A percentile compares a stretch with the other conserved stretches of the same genome.
These are phyloP conservation scores for Oconnorella tubifera DNA, from an alignment of 2,888 invertebrate species.

Conservation along the genomic window DNA sequence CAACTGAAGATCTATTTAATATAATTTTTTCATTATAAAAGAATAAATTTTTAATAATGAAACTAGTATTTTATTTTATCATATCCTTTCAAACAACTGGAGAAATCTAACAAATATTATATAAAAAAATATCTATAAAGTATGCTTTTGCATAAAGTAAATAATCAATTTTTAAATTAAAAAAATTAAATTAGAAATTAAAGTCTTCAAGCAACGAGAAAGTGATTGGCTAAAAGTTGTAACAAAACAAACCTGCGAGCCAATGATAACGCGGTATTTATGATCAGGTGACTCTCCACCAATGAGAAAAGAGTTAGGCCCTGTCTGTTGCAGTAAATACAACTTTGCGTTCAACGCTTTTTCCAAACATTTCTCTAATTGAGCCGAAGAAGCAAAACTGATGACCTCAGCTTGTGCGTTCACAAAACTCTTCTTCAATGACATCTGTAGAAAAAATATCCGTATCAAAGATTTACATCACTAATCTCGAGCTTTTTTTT, in stretches of 20 bases:
- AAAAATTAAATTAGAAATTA: too few species aligned
- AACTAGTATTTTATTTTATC: too few species aligned
- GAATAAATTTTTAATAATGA: too few species aligned
- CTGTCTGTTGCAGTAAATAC: slow-evolving; percentile 57
- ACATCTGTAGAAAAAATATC: neutral
- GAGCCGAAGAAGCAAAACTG: neutral
- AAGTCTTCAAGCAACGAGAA: too few species aligned
- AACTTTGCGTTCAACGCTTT: slow-evolving; percentile 54
- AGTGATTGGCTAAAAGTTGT: too few species aligned
- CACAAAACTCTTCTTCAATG: neutral
- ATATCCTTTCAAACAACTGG: too few species aligned
- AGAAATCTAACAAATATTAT: too few species aligned
- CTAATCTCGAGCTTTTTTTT: neutral
- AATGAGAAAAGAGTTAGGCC: slow-evolving; percentile 58
- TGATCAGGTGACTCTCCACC: slow-evolving; percentile 58
- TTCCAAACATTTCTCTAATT: slow-evolving; percentile 43
- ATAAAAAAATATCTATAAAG: too few species aligned
- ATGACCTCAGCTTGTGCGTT: neutral
- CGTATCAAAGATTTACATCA: neutral
- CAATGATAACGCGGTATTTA: slow-evolving; percentile 58
- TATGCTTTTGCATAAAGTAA: too few species aligned
- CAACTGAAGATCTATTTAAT: too few species aligned
- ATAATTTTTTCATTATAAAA: too few species aligned
- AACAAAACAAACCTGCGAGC: slow-evolving; percentile 59
- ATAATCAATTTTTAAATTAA: too few species aligned